Percentiles rank a stretch among this genome's conserved stretches.
Conservation (phyloP, 2,888 invertebrate species). For the Synanthedon formicaeformis region DNA sequence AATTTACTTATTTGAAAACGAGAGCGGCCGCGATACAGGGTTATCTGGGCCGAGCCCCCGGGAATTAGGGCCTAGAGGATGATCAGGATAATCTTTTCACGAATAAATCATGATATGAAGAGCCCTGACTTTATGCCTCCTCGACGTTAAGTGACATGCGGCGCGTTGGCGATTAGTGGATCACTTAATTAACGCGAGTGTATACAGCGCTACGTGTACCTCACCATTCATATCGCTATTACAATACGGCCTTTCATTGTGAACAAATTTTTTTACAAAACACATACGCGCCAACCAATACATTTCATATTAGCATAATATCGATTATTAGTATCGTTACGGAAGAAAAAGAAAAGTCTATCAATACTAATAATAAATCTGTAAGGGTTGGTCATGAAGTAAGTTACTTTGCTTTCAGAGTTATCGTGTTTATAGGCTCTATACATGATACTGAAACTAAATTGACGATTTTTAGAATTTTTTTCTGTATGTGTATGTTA, state of each 20-base stretch:
- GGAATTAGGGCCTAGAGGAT: constrained; percentile 35
- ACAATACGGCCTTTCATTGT: no score
- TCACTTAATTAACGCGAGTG: not conserved
- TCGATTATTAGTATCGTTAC: constrained; percentile 10
- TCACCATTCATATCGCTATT: no score
- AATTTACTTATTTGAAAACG: constrained; percentile 63
- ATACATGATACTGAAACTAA: no score
- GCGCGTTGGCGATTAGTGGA: not conserved
- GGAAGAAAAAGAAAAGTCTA: constrained; percentile 2
- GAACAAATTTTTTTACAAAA: no score
- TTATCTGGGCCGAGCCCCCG: constrained; percentile 35
- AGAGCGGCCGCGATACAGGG: constrained; percentile 39
- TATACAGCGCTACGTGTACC: no score
- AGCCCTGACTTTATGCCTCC: constrained; percentile 3
- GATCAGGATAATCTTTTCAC: constrained; percentile 51
- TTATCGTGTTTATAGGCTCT: no score
- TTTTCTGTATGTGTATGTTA: no score
- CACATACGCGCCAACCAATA: not conserved
- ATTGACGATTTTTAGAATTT: no score
- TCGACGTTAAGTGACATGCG: constrained; percentile 1
- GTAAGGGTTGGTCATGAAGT: no score
- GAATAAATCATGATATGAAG: constrained; percentile 36
- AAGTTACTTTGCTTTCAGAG: no score
- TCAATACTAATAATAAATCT: no score
- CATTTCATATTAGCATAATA: constrained; percentile 10